Evolutionary conservation across 2,797 vertebrate genomes (phyloP), one percentile per base, ranked within the genome.

Genomic region (Galagoides demidoff): DNA sequence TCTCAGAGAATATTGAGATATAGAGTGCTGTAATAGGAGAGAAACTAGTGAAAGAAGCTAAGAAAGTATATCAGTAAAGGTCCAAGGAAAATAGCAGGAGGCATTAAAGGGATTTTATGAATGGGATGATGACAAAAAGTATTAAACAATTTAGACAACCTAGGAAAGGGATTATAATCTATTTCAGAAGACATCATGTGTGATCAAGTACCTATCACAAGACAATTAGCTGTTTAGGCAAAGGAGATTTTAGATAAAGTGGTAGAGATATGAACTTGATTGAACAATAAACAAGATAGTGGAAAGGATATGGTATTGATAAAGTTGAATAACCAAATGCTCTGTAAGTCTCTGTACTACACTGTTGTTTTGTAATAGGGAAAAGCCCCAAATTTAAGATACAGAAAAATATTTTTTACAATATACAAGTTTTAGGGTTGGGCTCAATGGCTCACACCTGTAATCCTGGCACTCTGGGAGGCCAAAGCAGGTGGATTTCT

Each of bases 401-500:
- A 63, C 23, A 81, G 31, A 74, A 68, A 94, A 45, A 8, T 76
- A 84, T 71, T 92, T 86, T 34, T 79, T 93, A 39, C 76, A 85
- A 59, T 92, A 52, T 34, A 29, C 39, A 93, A 91, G 76, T 57
- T 14, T 52, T 52, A 52, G 49, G 49, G 49, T 52, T 52, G 49
- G 49, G 14, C 49, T 52, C 49, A 52, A 52, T 52, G 49, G 49
- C 49, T 52, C 49, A 52, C 49, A 52, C 49, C 49, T 49, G 49
- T 52, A 52, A 52, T 52, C 49, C 49, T 52, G 14, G 49, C 14
- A 52, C 49, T 52, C 49, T 52, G 14, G 49, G 14, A 52, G 49
- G 49, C 49, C 4, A 14, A 16, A 52, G 14, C 49, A 16, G 49
- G 14, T 52, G 14, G 49, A 52, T 52, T 52, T 14, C 49, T 52